Evolutionary conservation across 2,888 invertebrate species (phyloP), one percentile per base, ranked within the genome.

Genomic region (Schizotus pectinicornis): DNA sequence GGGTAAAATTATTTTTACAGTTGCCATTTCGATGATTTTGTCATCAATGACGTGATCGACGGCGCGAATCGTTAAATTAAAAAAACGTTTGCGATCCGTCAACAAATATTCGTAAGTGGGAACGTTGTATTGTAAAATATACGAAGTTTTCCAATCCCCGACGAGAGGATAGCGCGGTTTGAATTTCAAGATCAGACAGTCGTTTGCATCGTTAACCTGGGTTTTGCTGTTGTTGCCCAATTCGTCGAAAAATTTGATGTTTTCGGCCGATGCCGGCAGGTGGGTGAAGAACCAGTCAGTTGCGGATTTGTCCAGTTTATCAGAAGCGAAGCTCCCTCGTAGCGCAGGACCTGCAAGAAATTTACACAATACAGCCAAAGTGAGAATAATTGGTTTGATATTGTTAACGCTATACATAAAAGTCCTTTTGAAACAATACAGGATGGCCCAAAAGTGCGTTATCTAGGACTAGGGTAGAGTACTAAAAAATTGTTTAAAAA

Each of bases 71-170:
- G 63, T 55, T 7, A 71, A 49, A 7, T 42, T 11, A 51, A 49
- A 71, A 7, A 22, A 11, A 13, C 11, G 33, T 35, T 47, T 12
- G 12, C 35, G 36, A 34, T 41, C 37, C 5, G 39, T 37, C 33
- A 52, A 60, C 32, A 73, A 55, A 58, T 69, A 72, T 41, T 68
- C 65, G 39, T 67, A 58, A n/a, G 50, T 39, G 1, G 71, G 70
- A 11, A 71, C 56, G 0, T 54, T 38, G 45, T 73, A 72, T 11
- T 56, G 48, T 8, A 73, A n/a, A 34, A 45, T 59, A 47, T 72
- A 71, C 3, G 37, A 46, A 8, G 64, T 64, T 58, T 66, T 70
- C 72, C 72, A 73, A 6, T 69, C 70, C 13, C 64, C 66, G 9
- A 59, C 46, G 35, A 72, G 31, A 1, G 68, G 69, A 42, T 63